Conservation (phyloP, 2,797 vertebrate genomes). For the Enteromius anoplus region DNA sequence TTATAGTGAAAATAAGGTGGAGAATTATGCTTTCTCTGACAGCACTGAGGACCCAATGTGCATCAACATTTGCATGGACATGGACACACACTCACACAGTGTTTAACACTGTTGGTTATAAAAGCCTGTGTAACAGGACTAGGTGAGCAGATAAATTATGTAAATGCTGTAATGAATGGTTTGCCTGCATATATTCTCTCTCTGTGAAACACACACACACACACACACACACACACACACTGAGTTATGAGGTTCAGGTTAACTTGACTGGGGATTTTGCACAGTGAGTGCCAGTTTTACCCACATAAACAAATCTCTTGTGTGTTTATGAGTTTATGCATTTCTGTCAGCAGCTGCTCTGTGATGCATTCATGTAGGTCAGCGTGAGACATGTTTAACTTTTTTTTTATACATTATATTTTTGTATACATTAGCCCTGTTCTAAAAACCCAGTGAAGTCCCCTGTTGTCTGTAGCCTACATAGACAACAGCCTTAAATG, state of each 20-base stretch:
- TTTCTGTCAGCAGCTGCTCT: background rate
- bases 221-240: background rate
- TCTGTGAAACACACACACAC: background rate
- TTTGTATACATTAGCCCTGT: background rate
- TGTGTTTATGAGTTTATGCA: conserved; percentile 34
- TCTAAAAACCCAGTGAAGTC: conserved; percentile 15
- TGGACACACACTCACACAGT: conserved; percentile 4
- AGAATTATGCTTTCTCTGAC: conserved; percentile 39
- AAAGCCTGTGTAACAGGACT: conserved; percentile 22
- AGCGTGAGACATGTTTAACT: background rate
- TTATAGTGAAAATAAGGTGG: conserved; percentile 32
- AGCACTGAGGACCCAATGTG: conserved; percentile 15
- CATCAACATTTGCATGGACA: conserved; percentile 6
- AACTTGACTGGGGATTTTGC: conserved; percentile 39
- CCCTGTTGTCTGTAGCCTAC: background rate
- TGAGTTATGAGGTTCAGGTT: conserved; percentile 45
- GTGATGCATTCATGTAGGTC: background rate
- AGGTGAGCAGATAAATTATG: conserved; percentile 52
- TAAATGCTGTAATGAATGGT: conserved; percentile 52
- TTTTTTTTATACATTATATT: background rate
- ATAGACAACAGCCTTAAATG: background rate
- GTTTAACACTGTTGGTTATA: conserved; percentile 17
- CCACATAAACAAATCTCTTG: conserved; percentile 34
- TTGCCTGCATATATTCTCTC: conserved; percentile 21
- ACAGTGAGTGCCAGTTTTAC: conserved; percentile 41